A percentile compares a stretch with the other conserved stretches of the same genome.
phyloP scores from a whole-genome alignment of 1,140 invertebrate species.

The Chlorops oryzae region DNA sequence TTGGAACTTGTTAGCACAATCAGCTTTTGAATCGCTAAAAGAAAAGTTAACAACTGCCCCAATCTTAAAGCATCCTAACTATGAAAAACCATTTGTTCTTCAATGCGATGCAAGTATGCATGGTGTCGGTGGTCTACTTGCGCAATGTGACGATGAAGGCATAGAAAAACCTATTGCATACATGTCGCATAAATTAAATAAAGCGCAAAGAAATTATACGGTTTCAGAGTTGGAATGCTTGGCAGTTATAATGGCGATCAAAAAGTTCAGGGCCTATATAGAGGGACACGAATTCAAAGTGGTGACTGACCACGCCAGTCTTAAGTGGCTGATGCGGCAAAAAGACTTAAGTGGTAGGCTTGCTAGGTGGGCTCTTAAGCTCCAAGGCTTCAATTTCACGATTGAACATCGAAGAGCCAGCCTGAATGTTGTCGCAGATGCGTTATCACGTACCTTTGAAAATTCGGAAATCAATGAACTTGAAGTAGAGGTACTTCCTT shows the following conservation, averaged over 20 bases:
- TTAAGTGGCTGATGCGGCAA: too few relatives aligned
- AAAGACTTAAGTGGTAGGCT: too few relatives aligned
- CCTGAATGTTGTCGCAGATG: too few relatives aligned
- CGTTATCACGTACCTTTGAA: constrained; percentile 49
- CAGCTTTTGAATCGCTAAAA: constrained; percentile 32
- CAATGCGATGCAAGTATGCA: constrained; percentile 38
- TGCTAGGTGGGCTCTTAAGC: too few relatives aligned
- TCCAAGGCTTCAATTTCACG: too few relatives aligned
- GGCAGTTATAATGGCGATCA: constrained; percentile 45
- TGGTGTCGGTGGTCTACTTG: constrained; percentile 36
- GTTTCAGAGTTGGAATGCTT: constrained; percentile 21
- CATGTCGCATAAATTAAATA: constrained; percentile 6
- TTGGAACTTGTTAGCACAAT: constrained; percentile 20
- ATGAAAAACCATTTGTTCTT: constrained; percentile 30
- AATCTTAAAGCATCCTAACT: constrained; percentile 39
- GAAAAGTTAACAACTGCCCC: constrained; percentile 29
- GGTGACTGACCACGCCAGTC: too few relatives aligned
- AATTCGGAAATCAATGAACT: constrained; percentile 43
- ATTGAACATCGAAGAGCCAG: too few relatives aligned
- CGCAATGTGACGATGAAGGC: constrained; percentile 25
- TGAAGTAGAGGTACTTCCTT: constrained; percentile 28
- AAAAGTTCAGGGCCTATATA: too few relatives aligned
- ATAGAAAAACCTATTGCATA: constrained; percentile 28
- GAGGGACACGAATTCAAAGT: too few relatives aligned
- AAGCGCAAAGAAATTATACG: background rate